Percentiles rank a stretch among this genome's conserved stretches.
phyloP scores from a whole-genome alignment of 23 tunicate species.

The Styela clava region DNA sequence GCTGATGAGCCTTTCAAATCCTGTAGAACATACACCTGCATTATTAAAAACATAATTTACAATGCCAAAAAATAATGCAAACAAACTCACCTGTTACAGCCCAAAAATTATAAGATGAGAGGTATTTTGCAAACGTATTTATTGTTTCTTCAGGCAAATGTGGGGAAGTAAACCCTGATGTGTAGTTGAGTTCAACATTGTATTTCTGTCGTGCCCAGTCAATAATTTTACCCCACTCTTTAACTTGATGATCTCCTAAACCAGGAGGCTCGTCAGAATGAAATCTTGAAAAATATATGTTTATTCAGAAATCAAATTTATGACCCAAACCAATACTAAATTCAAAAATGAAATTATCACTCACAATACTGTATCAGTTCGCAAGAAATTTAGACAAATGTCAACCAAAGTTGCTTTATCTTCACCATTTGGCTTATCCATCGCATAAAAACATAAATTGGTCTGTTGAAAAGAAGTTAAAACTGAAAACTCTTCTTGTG shows the following conservation, averaged over 20 bases:
- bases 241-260: constrained; percentile 30
- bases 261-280: constrained; percentile 62
- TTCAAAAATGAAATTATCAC: constrained; percentile 1
- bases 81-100: constrained; percentile 50
- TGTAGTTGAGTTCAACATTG: constrained; percentile 24
- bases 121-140: constrained; percentile 24
- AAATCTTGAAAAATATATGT: constrained; percentile 17
- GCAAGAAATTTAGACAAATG: constrained; percentile 36
- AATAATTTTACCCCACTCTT: constrained; percentile 56
- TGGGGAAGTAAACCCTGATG: constrained; percentile 53
- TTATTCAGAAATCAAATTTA: too few relatives aligned
- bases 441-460: constrained; percentile 51
- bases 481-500: too few relatives aligned
- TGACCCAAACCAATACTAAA: too few relatives aligned
- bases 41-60: too few relatives aligned
- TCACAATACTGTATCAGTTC: constrained; percentile 85
- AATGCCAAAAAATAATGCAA: background rate
- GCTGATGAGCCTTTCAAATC: constrained; percentile 51
- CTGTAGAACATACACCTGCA: constrained; percentile 3
- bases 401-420: constrained; percentile 34
- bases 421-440: constrained; percentile 30
- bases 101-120: constrained; percentile 54
- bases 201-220: constrained; percentile 34
- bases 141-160: constrained; percentile 26
- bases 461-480: too few relatives aligned